Percentiles rank a stretch among this genome's conserved stretches.
phyloP scores from a whole-genome alignment of 2,113 vertebrate genomes.

The Hydropotes inermis region DNA sequence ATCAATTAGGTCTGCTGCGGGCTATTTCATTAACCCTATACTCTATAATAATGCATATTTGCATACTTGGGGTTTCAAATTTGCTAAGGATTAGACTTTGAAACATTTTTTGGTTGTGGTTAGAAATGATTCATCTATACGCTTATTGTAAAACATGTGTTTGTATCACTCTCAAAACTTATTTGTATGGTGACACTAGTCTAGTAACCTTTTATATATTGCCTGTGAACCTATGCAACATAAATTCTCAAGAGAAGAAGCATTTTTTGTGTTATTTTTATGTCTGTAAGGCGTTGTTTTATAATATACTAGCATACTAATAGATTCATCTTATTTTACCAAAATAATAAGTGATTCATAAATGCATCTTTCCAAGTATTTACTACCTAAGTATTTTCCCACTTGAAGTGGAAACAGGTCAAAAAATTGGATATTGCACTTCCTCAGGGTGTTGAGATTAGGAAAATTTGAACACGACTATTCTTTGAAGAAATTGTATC shows the following conservation, averaged over 20 bases:
- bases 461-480: not conserved
- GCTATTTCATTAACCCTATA: slow-evolving; percentile 33
- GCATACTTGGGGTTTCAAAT: not conserved
- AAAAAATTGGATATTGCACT: not conserved
- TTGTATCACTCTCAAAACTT: not conserved
- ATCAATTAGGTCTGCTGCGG: slow-evolving; percentile 37
- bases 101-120: not conserved
- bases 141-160: not conserved
- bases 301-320: not conserved
- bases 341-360: not conserved
- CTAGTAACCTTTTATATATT: not conserved
- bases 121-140: not conserved
- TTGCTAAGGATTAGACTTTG: not conserved
- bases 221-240: not conserved
- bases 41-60: slow-evolving; percentile 1
- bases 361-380: not conserved
- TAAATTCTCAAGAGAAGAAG: not conserved
- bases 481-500: not conserved
- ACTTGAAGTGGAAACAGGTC: not conserved
- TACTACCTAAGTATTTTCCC: not conserved
- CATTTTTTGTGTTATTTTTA: not conserved
- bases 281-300: not conserved
- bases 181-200: not conserved
- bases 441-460: not conserved
- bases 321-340: not conserved